Base-by-base conservation (phyloP, 2,888 invertebrate genomes). In the Trichopria drosophilae region DNA sequence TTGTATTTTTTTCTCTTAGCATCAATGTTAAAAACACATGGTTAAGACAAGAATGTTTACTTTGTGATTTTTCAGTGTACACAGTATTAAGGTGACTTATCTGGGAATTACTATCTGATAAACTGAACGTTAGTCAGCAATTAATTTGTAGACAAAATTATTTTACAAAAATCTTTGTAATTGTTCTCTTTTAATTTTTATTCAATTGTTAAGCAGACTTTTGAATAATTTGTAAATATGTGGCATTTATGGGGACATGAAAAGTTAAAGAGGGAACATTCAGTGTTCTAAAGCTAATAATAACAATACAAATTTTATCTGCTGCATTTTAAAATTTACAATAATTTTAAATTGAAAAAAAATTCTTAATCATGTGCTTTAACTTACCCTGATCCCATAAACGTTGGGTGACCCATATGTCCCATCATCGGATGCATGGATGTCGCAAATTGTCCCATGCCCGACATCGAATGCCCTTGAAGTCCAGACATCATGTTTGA, bases 331-430 rank as follows among this genome's bases (percentile, higher is more conserved):
- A 26, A 26, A 26, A 26, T 7, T n/a, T n/a, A n/a, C n/a, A n/a
- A n/a, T 24, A 3, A 13, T 12, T 18, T 20, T 46, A 40, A 37
- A 32, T 40, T 23, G 31, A 47, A 41, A 51, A 19, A 46, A 50
- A 51, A 32, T 42, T 57, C 34, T 53, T 60, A 60, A 57, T 55
- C 55, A 54, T 36, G 46, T 28, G 53, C 51, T 48, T 12, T 18
- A 10, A 50, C 68, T 73, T 73, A 82, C 81, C 81, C 83, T 45
- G 82, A 84, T 43, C 82, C 83, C 84, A 90, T 87, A 68, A 87
- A 90, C 13, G 84, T 87, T 57, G 86, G 87, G 29, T 78, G 82
- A 34, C 81, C 82, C 85, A 90, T 86, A 64, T 78, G 78, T 36
- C 77, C 78, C 80, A 81, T 80, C 77, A 80, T 80, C 53, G 71